phyloP scores from a whole-genome alignment of 2,888 invertebrate species.

The Arge pagana region DNA sequence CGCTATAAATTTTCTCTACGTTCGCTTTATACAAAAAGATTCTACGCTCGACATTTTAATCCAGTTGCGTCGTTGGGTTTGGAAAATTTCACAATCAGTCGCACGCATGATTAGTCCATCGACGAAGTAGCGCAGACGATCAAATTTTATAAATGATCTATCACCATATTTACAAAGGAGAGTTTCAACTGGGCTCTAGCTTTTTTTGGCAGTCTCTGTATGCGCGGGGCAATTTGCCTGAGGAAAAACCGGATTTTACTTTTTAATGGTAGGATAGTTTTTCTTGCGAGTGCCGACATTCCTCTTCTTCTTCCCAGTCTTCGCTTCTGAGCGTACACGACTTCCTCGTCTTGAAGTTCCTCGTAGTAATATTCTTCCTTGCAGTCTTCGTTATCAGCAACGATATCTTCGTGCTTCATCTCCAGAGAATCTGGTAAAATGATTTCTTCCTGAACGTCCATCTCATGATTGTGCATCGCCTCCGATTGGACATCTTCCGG shows the following conservation, averaged over 20 bases:
- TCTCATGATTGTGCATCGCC: constrained; percentile 26
- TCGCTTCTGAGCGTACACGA: constrained; percentile 2
- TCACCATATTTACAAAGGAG: constrained; percentile 54
- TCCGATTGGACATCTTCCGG: constrained; percentile 27
- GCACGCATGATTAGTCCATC: too few species aligned
- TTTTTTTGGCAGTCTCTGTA: constrained; percentile 49
- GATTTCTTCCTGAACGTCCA: constrained; percentile 35
- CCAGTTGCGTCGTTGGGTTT: too few species aligned
- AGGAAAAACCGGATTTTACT: constrained; percentile 48
- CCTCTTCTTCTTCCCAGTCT: constrained; percentile 26
- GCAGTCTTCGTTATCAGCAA: constrained; percentile 23
- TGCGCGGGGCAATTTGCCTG: constrained; percentile 49
- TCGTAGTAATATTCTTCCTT: constrained; percentile 35
- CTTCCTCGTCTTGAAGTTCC: constrained; percentile 28
- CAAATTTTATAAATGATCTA: constrained; percentile 47
- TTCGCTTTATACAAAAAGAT: too few species aligned
- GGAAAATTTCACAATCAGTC: too few species aligned
- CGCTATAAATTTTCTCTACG: too few species aligned
- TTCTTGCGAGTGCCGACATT: constrained; percentile 41
- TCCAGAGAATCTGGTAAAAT: constrained; percentile 28
- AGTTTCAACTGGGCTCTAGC: constrained; percentile 52
- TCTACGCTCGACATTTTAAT: too few species aligned
- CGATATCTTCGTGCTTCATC: constrained; percentile 29
- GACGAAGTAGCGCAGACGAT: too few species aligned
- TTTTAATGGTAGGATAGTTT: constrained; percentile 50